phyloP scores from a whole-genome alignment of 2,888 invertebrate species.

The Vesta saturnalis region DNA sequence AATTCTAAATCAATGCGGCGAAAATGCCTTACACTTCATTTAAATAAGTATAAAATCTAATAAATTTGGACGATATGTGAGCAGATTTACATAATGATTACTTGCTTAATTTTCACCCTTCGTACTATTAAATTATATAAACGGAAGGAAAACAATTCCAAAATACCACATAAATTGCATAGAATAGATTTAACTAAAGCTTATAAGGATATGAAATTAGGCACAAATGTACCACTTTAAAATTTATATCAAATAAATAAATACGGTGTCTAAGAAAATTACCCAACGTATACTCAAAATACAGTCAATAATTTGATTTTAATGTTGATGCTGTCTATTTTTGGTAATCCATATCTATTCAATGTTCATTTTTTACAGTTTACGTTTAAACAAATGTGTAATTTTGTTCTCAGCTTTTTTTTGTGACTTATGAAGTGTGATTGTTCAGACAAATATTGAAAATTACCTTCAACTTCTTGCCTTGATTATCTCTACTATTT shows the following conservation, averaged over 20 bases:
- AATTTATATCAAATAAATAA: conserved; percentile 23
- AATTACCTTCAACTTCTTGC: no score
- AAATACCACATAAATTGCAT: conserved; percentile 32
- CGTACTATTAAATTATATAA: conserved; percentile 25
- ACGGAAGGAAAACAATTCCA: conserved; percentile 27
- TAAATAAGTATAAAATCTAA: not conserved
- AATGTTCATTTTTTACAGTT: no score
- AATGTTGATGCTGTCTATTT: no score
- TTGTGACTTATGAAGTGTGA: no score
- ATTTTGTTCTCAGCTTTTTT: no score
- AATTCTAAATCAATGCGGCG: not conserved
- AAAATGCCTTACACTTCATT: not conserved
- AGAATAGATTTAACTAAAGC: conserved; percentile 31
- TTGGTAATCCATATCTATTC: no score
- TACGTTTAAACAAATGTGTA: no score
- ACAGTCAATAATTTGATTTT: not conserved
- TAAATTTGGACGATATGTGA: conserved; percentile 15
- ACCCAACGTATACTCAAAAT: not conserved
- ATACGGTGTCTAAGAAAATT: conserved; percentile 1
- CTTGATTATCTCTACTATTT: no score
- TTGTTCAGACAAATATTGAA: no score
- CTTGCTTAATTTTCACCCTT: conserved; percentile 20
- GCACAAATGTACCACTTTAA: conserved; percentile 13
- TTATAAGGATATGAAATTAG: conserved; percentile 18
- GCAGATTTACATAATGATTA: conserved; percentile 26